These are phyloP conservation scores for Cinara cedri DNA, from an alignment of 2,888 invertebrate species.

Conservation along the genomic window DNA sequence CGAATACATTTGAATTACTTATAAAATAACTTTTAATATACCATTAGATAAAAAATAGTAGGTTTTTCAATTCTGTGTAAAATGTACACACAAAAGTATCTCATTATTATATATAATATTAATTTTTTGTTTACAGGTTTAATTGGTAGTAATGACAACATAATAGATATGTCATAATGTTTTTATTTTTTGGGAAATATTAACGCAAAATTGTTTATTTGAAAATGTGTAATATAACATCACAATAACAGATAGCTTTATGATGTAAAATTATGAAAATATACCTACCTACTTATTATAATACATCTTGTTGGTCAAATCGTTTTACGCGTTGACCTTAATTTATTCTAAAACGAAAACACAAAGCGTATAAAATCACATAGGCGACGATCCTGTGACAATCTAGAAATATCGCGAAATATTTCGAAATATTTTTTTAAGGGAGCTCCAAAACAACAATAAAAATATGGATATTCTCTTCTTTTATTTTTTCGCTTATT, in stretches of 20 bases:
- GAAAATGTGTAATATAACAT: background rate
- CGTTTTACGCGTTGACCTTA: slow-evolving; percentile 8
- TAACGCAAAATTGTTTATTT: background rate
- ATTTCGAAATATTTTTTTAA: slow-evolving; percentile 9
- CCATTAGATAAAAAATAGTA: no score
- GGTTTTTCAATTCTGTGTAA: no score
- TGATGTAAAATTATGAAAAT: background rate
- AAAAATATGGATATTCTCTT: background rate
- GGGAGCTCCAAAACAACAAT: background rate
- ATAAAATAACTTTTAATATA: no score
- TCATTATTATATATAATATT: no score
- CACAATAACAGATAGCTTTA: slow-evolving; percentile 5
- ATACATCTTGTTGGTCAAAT: background rate
- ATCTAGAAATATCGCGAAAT: background rate
- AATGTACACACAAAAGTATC: no score
- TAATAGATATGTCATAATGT: background rate
- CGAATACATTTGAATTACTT: no score
- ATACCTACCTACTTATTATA: no score
- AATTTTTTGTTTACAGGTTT: no score
- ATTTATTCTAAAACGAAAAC: slow-evolving; percentile 30
- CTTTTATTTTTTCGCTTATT: no score
- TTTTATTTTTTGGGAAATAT: slow-evolving; percentile 6
- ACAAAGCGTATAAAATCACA: background rate
- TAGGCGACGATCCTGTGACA: background rate
- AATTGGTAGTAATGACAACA: background rate